Percentiles rank a stretch among this genome's conserved stretches.
Conservation (phyloP, 2,888 invertebrate genomes). For the Diaperis boleti region DNA sequence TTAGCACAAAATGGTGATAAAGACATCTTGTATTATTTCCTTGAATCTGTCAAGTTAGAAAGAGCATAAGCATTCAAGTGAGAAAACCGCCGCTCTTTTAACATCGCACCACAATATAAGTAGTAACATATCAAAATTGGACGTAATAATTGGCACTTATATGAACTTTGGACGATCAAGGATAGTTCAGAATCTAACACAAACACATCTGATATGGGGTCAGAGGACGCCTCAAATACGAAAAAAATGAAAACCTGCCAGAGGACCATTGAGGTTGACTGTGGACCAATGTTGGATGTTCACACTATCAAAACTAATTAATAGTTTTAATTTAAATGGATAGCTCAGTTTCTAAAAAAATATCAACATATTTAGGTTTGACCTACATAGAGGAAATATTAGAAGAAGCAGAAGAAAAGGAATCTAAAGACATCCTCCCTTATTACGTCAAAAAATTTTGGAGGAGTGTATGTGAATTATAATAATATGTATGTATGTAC, state of each 20-base stretch:
- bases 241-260: slow-evolving; percentile 35
- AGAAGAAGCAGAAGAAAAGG: slow-evolving; percentile 33
- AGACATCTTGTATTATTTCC: slow-evolving; percentile 28
- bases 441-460: slow-evolving; percentile 35
- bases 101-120: slow-evolving; percentile 19
- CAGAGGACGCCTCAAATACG: slow-evolving; percentile 20
- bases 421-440: slow-evolving; percentile 21
- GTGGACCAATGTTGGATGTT: slow-evolving; percentile 30
- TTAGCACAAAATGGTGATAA: slow-evolving; percentile 18
- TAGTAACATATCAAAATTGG: slow-evolving; percentile 28
- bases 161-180: slow-evolving; percentile 22
- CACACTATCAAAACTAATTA: slow-evolving; percentile 32
- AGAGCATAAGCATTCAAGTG: slow-evolving; percentile 25
- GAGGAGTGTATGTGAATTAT: slow-evolving; percentile 27
- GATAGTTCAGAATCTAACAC: slow-evolving; percentile 34
- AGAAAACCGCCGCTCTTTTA: slow-evolving; percentile 22
- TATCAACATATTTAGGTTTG: slow-evolving; percentile 40
- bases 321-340: slow-evolving; percentile 38
- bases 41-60: slow-evolving; percentile 17
- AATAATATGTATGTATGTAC: slow-evolving; percentile 25
- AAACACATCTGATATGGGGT: slow-evolving; percentile 20
- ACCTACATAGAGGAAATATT: slow-evolving; percentile 39
- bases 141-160: slow-evolving; percentile 26
- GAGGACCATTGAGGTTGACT: slow-evolving; percentile 33
- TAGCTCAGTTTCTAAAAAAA: slow-evolving; percentile 29